Base-by-base conservation (phyloP, 2,888 invertebrate species). In the Exocentrus adspersus region DNA sequence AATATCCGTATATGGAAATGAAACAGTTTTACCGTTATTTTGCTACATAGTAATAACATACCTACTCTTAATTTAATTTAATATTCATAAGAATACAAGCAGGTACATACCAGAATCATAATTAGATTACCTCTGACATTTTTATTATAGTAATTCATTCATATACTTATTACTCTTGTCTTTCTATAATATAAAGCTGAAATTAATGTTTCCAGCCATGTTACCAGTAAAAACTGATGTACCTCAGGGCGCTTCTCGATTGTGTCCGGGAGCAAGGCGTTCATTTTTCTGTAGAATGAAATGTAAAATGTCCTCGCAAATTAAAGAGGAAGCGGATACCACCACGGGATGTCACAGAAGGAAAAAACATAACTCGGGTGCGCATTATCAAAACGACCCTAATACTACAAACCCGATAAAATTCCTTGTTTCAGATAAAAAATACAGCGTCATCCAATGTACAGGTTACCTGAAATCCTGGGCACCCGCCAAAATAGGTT, bases 261-360 rank as follows among this genome's bases (percentile, higher is more conserved):
- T 96, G 7, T 92, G 94, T 79, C 92, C 95, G 0, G 97, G 97
- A 3, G 93, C 95, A 0, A 85, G 96, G 2, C 87, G 97, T 32
- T 95, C 95, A 0, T 97, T 97, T 82, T 95, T 95, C 82, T 97
- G 96, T 79, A 89, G 96, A 65, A 96, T 97, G 92, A 96, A 95
- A 81, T 89, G 90, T 75, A 92, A 92, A 80, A 80, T 85, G 6
- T 75, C 83, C 1, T 80, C 85, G 12, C 87, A 86, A 76, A 86
- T 92, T 64, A 94, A 94, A 81, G 92, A 93, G 76, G 93, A 94
- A 78, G 84, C 87, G 0, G 90, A 90, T 59, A 84, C 86, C 0
- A 86, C 86, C 61, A 84, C 82, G n/a, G 87, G 85, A 73, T 90
- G 86, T 66, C 88, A 87, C 65, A 86, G 89, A 67, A 87, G 89